Evolutionary conservation across 1,140 invertebrate genomes (phyloP).

Genomic region (Sycophaga agraensis): DNA sequence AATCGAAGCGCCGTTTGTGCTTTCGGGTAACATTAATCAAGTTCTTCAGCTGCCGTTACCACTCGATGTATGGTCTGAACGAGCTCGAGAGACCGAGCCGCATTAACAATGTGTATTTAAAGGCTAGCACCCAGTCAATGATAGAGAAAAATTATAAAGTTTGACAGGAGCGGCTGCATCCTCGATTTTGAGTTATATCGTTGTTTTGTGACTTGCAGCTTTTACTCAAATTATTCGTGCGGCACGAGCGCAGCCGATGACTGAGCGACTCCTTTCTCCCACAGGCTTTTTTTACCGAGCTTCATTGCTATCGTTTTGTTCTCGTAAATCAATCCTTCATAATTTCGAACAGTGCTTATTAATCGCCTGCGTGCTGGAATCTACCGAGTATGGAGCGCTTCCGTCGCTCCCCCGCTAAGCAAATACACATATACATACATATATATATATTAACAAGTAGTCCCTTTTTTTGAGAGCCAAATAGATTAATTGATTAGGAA

Average conservation of each 20-base stretch:
- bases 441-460: too few species aligned
- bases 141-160: conserved; percentile 28
- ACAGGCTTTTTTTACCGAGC: conserved; percentile 10
- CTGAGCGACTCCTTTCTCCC: conserved; percentile 14
- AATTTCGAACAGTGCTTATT: background rate
- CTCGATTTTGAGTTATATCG: conserved; percentile 9
- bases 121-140: conserved; percentile 5
- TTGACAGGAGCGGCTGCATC: conserved; percentile 28
- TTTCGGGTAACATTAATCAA: conserved; percentile 20
- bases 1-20: conserved; percentile 3
- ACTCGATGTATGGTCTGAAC: background rate
- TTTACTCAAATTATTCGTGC: conserved; percentile 15
- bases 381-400: too few species aligned
- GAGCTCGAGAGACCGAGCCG: background rate
- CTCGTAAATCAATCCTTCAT: conserved; percentile 2
- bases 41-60: conserved; percentile 23
- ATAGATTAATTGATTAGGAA: too few species aligned
- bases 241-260: conserved; percentile 13
- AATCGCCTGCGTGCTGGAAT: too few species aligned
- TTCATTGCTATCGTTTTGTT: background rate
- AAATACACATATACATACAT: too few species aligned
- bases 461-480: too few species aligned
- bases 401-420: too few species aligned
- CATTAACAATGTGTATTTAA: conserved; percentile 12
- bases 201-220: conserved; percentile 28